Evolutionary conservation across 2,888 invertebrate genomes (phyloP).

Genomic region (Tubulanus polymorphus): DNA sequence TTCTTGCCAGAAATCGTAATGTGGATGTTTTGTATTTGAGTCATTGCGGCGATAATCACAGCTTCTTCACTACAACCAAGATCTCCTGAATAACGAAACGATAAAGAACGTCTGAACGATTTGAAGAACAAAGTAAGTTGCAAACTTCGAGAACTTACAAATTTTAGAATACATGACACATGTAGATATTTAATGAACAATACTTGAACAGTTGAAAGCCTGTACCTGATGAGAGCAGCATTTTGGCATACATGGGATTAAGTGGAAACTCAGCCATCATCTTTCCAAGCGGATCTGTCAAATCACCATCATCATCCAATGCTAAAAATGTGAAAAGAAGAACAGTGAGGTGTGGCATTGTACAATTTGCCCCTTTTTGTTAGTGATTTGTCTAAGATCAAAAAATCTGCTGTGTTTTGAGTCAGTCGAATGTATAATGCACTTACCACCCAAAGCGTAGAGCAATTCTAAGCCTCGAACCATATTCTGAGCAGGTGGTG

Average conservation of each 20-base stretch:
- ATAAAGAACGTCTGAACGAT: too few species aligned
- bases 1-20: slow-evolving; percentile 63
- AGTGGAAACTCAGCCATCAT: slow-evolving; percentile 90
- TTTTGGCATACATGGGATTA: slow-evolving; percentile 79
- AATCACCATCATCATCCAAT: slow-evolving; percentile 70
- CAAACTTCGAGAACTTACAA: too few species aligned
- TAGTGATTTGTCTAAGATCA: too few species aligned
- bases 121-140: too few species aligned
- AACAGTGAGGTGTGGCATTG: slow-evolving; percentile 2
- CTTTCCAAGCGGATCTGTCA: slow-evolving; percentile 75
- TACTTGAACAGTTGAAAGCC: too few species aligned
- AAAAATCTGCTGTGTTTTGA: too few species aligned
- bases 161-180: too few species aligned
- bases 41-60: slow-evolving; percentile 82
- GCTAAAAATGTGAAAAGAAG: slow-evolving; percentile 56
- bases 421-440: too few species aligned
- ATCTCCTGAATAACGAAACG: slow-evolving; percentile 59
- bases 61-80: slow-evolving; percentile 91
- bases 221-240: slow-evolving; percentile 65
- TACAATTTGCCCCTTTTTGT: too few species aligned
- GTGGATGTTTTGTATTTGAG: slow-evolving; percentile 91
- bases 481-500: slow-evolving; percentile 85
- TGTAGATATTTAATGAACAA: too few species aligned
- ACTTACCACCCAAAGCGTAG: slow-evolving; percentile 67
- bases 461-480: slow-evolving; percentile 80